Evolutionary conservation across 1,140 invertebrate species (phyloP).

Genomic region (Amyelois transitella): DNA sequence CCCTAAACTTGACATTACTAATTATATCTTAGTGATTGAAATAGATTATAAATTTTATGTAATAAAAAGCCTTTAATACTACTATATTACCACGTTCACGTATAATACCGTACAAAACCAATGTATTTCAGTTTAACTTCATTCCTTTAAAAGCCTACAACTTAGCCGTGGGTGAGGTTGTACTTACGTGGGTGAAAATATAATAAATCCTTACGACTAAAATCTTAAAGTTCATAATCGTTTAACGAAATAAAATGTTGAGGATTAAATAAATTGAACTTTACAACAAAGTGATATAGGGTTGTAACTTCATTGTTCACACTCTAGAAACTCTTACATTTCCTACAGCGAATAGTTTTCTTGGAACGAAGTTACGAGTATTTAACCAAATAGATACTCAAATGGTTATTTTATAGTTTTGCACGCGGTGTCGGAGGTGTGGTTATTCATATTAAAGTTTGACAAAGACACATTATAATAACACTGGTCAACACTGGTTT

Average conservation of each 20-base stretch:
- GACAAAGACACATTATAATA: background rate
- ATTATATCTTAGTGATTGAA: no score
- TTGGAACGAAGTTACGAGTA: no score
- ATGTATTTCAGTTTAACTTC: background rate
- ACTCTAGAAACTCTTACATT: no score
- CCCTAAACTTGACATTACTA: no score
- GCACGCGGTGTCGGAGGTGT: background rate
- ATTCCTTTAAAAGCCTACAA: background rate
- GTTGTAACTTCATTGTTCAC: background rate
- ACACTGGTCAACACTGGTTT: no score
- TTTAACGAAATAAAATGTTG: background rate
- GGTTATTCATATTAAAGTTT: background rate
- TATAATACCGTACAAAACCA: background rate
- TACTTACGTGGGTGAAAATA: background rate
- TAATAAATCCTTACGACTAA: background rate
- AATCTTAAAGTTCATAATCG: background rate
- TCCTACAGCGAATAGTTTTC: no score
- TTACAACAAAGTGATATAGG: background rate
- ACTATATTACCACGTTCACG: no score
- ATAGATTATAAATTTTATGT: no score
- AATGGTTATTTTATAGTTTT: background rate
- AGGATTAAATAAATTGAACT: background rate
- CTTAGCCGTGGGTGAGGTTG: background rate
- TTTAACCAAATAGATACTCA: no score
- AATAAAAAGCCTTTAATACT: no score